Evolutionary conservation across 2,888 invertebrate genomes (phyloP), one percentile per base, ranked within the genome.

Genomic region (Prosapia bicincta): DNA sequence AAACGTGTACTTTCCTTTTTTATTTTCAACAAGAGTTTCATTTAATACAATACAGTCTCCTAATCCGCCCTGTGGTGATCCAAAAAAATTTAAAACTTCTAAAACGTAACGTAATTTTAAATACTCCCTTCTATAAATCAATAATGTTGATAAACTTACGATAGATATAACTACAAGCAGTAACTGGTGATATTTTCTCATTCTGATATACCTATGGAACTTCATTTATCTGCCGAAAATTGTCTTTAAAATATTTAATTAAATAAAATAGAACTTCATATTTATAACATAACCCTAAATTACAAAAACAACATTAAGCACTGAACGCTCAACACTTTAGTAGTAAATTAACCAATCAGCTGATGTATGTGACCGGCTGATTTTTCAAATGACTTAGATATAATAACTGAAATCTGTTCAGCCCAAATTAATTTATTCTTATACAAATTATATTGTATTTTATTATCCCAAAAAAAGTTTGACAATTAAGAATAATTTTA

Each of bases 181-280:
- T 69, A 94, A 87, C 84, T 94, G 95, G 82, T 94, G 93, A 84
- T 95, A 95, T 86, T 95, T 95, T 84, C 91, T 90, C 95, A 95
- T 95, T 68, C 66, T 76, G 54, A 74, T 69, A 65, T 69, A 65
- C 20, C 54, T 69, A 20, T 15, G 69, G 13, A 74, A 26, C 15
- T 69, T 69, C 26, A 74, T 24, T 43, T 25, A 38, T 43, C 24
- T 71, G 23, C 71, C 9, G 26, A 3, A 67, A 67, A 67, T 20
- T 9, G 6, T 20, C 5, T 6, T 20, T 9, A n/a, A 54, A 54
- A 54, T 25, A 5, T 1, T 10, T 25, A 26, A 67, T n/a, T 67
- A 67, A 5, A 25, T 26, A n/a, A 67, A 26, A 67, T 67, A n/a
- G 25, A 67, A 67, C 26, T 26, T 67, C 26, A 26, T 26, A 15